phyloP scores from a whole-genome alignment of 2,797 vertebrate species.

The Uromys caudimaculatus region DNA sequence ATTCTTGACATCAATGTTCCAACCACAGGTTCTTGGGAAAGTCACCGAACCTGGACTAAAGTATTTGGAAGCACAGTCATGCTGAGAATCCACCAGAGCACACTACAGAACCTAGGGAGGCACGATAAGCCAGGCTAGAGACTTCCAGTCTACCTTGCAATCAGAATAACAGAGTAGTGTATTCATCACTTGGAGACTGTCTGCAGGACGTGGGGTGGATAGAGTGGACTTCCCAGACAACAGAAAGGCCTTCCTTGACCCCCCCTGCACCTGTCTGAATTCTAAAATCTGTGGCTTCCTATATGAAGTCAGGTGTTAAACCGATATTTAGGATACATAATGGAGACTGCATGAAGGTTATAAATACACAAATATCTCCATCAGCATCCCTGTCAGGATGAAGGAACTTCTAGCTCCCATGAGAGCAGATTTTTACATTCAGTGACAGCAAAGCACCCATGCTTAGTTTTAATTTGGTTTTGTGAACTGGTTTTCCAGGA shows the following conservation, averaged over 20 bases:
- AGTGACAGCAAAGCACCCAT: not conserved
- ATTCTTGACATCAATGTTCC: not conserved
- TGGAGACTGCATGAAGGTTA: not conserved
- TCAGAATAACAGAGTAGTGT: fast-evolving
- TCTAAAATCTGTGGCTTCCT: not conserved
- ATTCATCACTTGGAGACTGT: not conserved
- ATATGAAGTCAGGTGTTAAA: not conserved
- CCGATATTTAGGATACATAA: not conserved
- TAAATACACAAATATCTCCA: not conserved
- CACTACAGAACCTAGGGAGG: too few species aligned
- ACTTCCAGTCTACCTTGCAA: not conserved
- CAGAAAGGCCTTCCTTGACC: not conserved
- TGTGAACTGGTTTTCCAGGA: not conserved
- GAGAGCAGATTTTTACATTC: not conserved
- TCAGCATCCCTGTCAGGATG: not conserved
- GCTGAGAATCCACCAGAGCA: not conserved
- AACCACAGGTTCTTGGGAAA: not conserved
- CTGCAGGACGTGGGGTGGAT: not conserved
- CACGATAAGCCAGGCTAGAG: fast-evolving
- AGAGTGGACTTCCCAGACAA: not conserved
- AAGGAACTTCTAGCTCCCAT: not conserved
- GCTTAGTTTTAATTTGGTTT: not conserved
- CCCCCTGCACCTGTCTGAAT: not conserved
- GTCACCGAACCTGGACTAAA: not conserved
- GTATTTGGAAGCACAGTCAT: not conserved